Evolutionary conservation across 1,140 invertebrate species (phyloP).

Genomic region (Rhyacophila brunnea): DNA sequence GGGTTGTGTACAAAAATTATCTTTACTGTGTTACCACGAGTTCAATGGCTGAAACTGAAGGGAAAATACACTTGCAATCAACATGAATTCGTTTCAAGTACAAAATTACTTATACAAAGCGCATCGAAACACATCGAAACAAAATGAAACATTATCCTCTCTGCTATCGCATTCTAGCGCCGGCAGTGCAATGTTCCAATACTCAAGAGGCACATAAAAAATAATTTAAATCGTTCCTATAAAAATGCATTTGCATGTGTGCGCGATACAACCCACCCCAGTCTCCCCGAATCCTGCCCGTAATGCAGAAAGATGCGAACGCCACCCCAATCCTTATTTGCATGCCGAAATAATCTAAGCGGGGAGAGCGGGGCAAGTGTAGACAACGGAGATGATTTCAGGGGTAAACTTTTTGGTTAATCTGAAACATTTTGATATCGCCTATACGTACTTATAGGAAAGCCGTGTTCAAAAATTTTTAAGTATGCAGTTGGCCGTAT

Average conservation of each 20-base stretch:
- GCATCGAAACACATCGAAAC: neutral
- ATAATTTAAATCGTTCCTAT: constrained; percentile 37
- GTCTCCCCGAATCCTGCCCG: constrained; percentile 1
- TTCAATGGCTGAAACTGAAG: too few species aligned
- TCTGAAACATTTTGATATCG: too few species aligned
- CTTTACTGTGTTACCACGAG: too few species aligned
- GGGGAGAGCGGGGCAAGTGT: constrained; percentile 17
- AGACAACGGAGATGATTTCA: too few species aligned
- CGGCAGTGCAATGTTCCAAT: constrained; percentile 18
- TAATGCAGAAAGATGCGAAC: too few species aligned
- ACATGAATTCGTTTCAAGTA: too few species aligned
- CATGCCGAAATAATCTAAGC: constrained; percentile 36
- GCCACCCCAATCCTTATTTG: constrained; percentile 31
- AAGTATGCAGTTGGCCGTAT: too few species aligned
- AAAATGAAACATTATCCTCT: neutral
- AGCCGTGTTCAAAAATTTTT: too few species aligned
- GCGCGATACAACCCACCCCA: constrained; percentile 8
- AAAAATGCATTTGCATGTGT: constrained; percentile 15
- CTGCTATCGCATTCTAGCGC: constrained; percentile 1
- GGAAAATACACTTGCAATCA: too few species aligned
- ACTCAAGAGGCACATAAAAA: constrained; percentile 33
- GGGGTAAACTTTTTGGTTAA: too few species aligned
- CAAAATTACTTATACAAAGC: neutral
- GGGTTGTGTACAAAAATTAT: too few species aligned
- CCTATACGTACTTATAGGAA: too few species aligned